Evolutionary conservation across 1,140 invertebrate genomes (phyloP).

Genomic region (Ladona fulva): DNA sequence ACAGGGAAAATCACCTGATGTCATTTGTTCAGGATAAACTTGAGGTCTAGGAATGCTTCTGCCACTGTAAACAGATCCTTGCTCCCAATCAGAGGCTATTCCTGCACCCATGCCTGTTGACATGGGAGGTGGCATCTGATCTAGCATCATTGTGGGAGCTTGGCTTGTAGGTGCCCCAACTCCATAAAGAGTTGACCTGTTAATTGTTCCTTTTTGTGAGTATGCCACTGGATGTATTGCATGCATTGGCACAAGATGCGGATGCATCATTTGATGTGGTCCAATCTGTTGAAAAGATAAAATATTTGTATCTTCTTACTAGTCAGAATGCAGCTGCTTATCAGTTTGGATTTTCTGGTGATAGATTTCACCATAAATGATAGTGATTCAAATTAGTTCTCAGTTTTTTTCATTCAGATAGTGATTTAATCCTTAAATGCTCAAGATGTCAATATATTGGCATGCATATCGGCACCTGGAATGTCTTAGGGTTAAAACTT

Average conservation of each 20-base stretch:
- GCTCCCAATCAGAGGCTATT: conserved; percentile 71
- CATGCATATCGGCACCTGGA: too few relatives aligned
- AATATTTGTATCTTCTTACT: too few relatives aligned
- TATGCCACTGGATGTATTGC: not conserved
- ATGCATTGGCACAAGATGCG: not conserved
- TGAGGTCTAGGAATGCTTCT: conserved; percentile 76
- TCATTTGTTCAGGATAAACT: conserved; percentile 40
- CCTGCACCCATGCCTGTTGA: not conserved
- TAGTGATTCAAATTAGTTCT: too few relatives aligned
- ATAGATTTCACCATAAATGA: too few relatives aligned
- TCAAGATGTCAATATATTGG: too few relatives aligned
- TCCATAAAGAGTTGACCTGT: not conserved
- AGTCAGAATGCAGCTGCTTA: too few relatives aligned
- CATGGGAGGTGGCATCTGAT: conserved; percentile 28
- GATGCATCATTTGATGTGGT: not conserved
- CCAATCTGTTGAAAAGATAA: not conserved
- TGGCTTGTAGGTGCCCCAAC: not conserved
- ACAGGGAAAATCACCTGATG: not conserved
- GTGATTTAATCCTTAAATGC: too few relatives aligned
- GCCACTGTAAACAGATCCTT: conserved; percentile 82
- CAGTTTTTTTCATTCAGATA: too few relatives aligned
- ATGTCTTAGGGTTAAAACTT: too few relatives aligned
- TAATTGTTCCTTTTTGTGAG: not conserved
- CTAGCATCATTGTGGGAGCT: conserved; percentile 44
- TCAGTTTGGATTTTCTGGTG: too few relatives aligned